A percentile compares a stretch with the other conserved stretches of the same genome.
Evolutionary conservation across 2,113 vertebrate genomes (phyloP).

Genomic region (Grammomys dolichurus): DNA sequence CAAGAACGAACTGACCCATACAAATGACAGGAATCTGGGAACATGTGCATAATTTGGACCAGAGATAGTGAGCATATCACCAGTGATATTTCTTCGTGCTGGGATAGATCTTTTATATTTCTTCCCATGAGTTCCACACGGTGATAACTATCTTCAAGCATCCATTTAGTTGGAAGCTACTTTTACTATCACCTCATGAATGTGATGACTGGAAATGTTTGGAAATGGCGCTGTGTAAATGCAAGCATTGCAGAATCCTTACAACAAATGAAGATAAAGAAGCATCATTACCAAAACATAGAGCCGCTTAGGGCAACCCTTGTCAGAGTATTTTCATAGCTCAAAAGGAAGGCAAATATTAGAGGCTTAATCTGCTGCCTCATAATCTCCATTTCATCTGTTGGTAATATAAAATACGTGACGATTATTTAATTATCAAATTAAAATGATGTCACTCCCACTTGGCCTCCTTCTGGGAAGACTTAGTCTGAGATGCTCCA

Average conservation of each 20-base stretch:
- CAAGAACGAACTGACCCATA: neutral
- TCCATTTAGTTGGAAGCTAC: neutral
- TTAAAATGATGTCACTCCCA: neutral
- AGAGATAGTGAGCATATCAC: neutral
- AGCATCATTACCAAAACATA: neutral
- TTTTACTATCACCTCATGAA: neutral
- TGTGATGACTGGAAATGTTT: slow-evolving; percentile 43
- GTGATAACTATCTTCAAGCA: neutral
- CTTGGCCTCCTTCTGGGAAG: slow-evolving; percentile 15
- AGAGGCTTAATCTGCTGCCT: neutral
- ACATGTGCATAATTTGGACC: neutral
- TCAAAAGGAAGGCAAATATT: neutral
- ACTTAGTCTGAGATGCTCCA: neutral
- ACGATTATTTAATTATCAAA: slow-evolving; percentile 9
- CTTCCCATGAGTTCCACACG: neutral
- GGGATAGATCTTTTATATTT: neutral
- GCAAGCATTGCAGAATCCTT: neutral
- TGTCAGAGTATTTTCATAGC: neutral
- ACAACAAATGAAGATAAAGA: slow-evolving; percentile 6
- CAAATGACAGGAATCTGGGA: slow-evolving; percentile 28
- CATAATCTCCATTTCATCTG: neutral
- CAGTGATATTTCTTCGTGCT: neutral
- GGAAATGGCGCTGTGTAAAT: neutral
- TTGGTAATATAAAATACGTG: slow-evolving; percentile 19
- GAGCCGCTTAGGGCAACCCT: neutral